phyloP scores from a whole-genome alignment of 2,888 invertebrate species.

The Abrostola tripartita region DNA sequence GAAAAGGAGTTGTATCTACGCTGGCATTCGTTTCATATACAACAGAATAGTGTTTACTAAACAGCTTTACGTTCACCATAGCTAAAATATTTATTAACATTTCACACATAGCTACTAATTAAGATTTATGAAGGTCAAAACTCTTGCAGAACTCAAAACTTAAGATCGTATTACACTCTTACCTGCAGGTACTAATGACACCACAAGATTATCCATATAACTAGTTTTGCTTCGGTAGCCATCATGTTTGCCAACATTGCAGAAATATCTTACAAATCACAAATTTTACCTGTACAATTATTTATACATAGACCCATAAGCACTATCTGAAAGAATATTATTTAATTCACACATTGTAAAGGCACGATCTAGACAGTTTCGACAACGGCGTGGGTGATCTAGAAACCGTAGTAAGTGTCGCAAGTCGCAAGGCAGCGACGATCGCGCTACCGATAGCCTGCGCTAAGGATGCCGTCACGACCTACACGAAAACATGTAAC shows the following conservation, averaged over 20 bases:
- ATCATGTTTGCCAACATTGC: neutral
- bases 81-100: neutral
- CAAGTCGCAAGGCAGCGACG: constrained; percentile 49
- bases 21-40: constrained; percentile 6
- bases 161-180: neutral
- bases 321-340: constrained; percentile 5
- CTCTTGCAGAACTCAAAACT: neutral
- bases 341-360: constrained; percentile 34
- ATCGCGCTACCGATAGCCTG: constrained; percentile 59
- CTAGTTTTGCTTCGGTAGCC: neutral
- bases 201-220: neutral
- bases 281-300: neutral
- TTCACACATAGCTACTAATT: neutral
- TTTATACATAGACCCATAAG: neutral
- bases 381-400: constrained; percentile 50
- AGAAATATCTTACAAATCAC: neutral
- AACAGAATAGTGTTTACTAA: neutral
- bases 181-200: neutral
- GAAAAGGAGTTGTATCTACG: constrained; percentile 20
- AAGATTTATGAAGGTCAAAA: neutral
- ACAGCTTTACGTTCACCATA: neutral
- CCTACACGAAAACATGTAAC: constrained; percentile 48
- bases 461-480: constrained; percentile 60
- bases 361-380: constrained; percentile 40
- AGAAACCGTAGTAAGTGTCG: constrained; percentile 52